A percentile compares a stretch with the other conserved stretches of the same genome.
Evolutionary conservation across 2,888 invertebrate species (phyloP).

Genomic region (Timema podura): DNA sequence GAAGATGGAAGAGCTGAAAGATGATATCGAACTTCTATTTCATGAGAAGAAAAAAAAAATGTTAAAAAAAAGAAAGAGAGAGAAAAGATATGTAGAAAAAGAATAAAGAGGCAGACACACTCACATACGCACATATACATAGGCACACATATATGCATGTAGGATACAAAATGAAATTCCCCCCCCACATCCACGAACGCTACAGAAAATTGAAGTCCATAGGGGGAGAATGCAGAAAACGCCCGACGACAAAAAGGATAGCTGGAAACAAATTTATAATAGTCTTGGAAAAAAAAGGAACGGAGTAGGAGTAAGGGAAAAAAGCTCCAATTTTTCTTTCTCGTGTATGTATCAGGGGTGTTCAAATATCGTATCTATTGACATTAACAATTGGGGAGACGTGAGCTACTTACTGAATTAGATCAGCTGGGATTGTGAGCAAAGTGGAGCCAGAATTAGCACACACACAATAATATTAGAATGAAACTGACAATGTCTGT

Average conservation of each 20-base stretch:
- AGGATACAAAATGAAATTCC: slow-evolving; percentile 31
- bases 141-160: slow-evolving; percentile 18
- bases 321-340: slow-evolving; percentile 24
- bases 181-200: slow-evolving; percentile 25
- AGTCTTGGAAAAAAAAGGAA: slow-evolving; percentile 23
- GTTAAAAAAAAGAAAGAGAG: slow-evolving; percentile 1
- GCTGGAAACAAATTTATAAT: slow-evolving; percentile 31
- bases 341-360: slow-evolving; percentile 24
- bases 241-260: slow-evolving; percentile 30
- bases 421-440: too few relatives aligned
- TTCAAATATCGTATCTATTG: slow-evolving; percentile 18
- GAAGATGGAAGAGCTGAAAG: slow-evolving; percentile 28
- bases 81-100: slow-evolving; percentile 9
- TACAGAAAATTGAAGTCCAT: slow-evolving; percentile 32
- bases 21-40: slow-evolving; percentile 31
- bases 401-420: slow-evolving; percentile 11
- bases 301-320: slow-evolving; percentile 6
- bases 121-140: slow-evolving; percentile 19
- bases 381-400: slow-evolving; percentile 16
- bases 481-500: too few relatives aligned
- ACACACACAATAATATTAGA: too few relatives aligned
- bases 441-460: too few relatives aligned
- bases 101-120: slow-evolving; percentile 11
- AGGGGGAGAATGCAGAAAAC: slow-evolving; percentile 26
- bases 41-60: slow-evolving; percentile 22